A percentile compares a stretch with the other conserved stretches of the same genome.
phyloP scores from a whole-genome alignment of 2,888 invertebrate genomes.

The Leptura quadrifasciata region DNA sequence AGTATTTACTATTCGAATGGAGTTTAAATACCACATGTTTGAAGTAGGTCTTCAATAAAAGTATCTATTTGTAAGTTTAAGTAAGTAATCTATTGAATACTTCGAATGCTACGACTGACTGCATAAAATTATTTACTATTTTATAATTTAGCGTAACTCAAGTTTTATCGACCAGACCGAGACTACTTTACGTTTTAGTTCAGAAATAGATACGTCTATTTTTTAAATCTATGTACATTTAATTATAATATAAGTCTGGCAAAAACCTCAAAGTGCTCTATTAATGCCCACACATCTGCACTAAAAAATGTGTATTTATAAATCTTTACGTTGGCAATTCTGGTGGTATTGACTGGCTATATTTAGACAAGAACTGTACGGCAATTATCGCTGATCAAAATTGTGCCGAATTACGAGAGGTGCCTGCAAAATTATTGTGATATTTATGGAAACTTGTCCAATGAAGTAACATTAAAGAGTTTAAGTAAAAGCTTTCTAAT shows the following conservation, averaged over 20 bases:
- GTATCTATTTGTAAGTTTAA: too few relatives aligned
- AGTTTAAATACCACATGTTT: too few relatives aligned
- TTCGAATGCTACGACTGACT: neutral
- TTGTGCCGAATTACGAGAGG: too few relatives aligned
- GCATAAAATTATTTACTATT: neutral
- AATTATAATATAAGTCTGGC: constrained; percentile 27
- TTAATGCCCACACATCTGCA: constrained; percentile 25
- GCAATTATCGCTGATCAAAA: too few relatives aligned
- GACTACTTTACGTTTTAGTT: neutral
- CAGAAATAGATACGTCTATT: constrained; percentile 2
- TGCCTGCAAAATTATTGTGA: too few relatives aligned
- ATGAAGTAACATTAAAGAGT: too few relatives aligned
- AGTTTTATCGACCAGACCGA: neutral
- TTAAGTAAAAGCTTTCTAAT: too few relatives aligned
- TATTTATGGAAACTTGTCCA: too few relatives aligned
- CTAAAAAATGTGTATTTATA: constrained; percentile 21
- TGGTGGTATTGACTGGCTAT: constrained; percentile 11
- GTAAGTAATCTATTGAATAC: too few relatives aligned
- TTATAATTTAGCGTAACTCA: neutral
- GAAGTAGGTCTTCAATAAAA: too few relatives aligned
- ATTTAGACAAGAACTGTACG: constrained; percentile 5
- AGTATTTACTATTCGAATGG: too few relatives aligned
- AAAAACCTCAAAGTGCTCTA: constrained; percentile 24
- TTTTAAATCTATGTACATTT: constrained; percentile 17
- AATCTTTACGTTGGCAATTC: constrained; percentile 24